Conservation (phyloP, 2,113 vertebrate species). For the Psammodynastes pulverulentus region DNA sequence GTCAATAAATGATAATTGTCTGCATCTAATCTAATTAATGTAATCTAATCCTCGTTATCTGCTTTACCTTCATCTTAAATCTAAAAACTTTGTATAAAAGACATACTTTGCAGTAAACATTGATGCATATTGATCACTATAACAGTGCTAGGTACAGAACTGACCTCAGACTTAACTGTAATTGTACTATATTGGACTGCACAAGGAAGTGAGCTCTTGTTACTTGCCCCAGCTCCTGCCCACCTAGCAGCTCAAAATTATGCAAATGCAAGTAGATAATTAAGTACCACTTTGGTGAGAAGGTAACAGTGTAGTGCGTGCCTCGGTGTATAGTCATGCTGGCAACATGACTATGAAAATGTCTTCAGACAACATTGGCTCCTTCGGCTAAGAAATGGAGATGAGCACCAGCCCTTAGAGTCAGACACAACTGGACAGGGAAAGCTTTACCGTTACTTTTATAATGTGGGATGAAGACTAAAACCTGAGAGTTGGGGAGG, state of each 20-base stretch:
- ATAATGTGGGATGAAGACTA: not conserved
- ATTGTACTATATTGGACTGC: not conserved
- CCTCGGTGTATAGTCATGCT: not conserved
- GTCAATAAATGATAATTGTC: not conserved
- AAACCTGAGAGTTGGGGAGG: not conserved
- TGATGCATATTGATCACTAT: not conserved
- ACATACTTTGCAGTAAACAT: not conserved
- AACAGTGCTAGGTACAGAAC: not conserved
- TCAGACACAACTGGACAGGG: not conserved
- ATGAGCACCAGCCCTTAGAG: not conserved
- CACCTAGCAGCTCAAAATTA: not conserved
- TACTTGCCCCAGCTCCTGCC: not conserved
- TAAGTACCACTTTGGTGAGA: not conserved
- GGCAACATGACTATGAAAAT: not conserved
- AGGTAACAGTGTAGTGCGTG: not conserved
- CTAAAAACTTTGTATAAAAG: not conserved
- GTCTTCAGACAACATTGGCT: not conserved
- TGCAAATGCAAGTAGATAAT: not conserved
- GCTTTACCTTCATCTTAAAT: not conserved
- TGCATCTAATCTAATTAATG: not conserved
- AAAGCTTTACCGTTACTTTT: not conserved
- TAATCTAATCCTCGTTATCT: not conserved
- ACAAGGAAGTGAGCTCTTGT: not conserved
- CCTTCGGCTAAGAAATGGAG: not conserved
- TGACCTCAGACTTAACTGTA: not conserved